phyloP scores from a whole-genome alignment of 2,797 vertebrate species.

The Bradypodion ventrale region DNA sequence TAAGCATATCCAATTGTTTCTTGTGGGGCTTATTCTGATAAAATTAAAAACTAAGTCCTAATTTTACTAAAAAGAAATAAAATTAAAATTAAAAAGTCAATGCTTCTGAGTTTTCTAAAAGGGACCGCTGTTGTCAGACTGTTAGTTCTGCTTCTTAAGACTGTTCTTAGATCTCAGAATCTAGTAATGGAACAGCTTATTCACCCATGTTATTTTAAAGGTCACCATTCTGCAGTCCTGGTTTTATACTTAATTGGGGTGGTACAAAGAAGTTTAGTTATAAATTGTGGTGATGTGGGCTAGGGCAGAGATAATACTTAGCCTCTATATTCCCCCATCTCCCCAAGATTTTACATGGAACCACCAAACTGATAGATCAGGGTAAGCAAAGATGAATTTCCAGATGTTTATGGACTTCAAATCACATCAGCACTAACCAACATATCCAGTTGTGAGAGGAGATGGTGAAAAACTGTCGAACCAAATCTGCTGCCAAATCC shows the following conservation, averaged over 20 bases:
- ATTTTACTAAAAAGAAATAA: background rate
- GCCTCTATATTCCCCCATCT: background rate
- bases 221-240: background rate
- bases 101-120: background rate
- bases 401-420: background rate
- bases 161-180: background rate
- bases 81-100: background rate
- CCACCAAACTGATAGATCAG: background rate
- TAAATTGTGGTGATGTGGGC: background rate
- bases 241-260: background rate
- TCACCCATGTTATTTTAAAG: background rate
- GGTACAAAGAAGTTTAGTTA: background rate
- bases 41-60: background rate
- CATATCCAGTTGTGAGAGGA: too few species aligned
- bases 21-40: background rate
- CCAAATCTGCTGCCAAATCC: too few species aligned
- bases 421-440: too few species aligned
- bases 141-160: background rate
- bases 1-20: background rate
- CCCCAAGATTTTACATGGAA: background rate
- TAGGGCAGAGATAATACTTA: background rate
- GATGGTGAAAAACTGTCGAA: too few species aligned
- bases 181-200: background rate
- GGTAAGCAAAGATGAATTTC: too few species aligned
- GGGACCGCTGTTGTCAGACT: background rate